These are phyloP conservation scores for Spilosoma lubricipeda DNA, from an alignment of 2,888 invertebrate species.

Conservation along the genomic window DNA sequence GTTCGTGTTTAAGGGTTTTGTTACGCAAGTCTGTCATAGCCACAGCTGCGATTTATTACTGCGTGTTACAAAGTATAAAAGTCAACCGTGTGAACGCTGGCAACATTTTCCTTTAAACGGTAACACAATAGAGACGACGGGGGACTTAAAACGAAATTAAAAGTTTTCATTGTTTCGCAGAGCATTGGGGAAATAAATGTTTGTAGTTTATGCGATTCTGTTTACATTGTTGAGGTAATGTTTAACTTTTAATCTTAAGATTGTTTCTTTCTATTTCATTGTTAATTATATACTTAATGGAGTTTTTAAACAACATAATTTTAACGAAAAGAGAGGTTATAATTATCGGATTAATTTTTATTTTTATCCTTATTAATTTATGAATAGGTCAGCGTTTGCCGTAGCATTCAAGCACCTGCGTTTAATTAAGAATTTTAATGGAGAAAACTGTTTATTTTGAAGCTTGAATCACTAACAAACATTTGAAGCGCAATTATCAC, in stretches of 20 bases:
- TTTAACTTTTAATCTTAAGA: constrained; percentile 1
- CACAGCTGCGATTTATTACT: constrained; percentile 41
- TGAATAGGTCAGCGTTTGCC: neutral
- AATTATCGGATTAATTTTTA: neutral
- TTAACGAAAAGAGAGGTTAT: neutral
- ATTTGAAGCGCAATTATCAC: constrained; percentile 9
- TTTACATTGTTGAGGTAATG: constrained; percentile 6
- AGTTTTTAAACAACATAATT: neutral
- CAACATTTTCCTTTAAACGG: constrained; percentile 14
- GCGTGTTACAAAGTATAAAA: constrained; percentile 45
- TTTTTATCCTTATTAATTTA: neutral
- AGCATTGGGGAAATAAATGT: constrained; percentile 18
- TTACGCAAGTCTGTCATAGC: constrained; percentile 36
- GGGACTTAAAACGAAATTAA: constrained; percentile 15
- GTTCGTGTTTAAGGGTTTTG: constrained; percentile 37
- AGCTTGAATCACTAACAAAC: constrained; percentile 5
- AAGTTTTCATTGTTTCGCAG: constrained; percentile 21
- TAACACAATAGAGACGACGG: constrained; percentile 22
- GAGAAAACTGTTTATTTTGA: neutral
- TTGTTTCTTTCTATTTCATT: neutral
- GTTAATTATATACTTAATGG: neutral
- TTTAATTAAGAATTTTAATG: neutral
- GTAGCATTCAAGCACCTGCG: no score
- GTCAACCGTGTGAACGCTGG: constrained; percentile 39
- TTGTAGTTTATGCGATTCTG: constrained; percentile 16